A percentile compares a stretch with the other conserved stretches of the same genome.
These are phyloP conservation scores for Anguilla anguilla DNA, from an alignment of 2,797 vertebrate genomes.

Conservation along the genomic window DNA sequence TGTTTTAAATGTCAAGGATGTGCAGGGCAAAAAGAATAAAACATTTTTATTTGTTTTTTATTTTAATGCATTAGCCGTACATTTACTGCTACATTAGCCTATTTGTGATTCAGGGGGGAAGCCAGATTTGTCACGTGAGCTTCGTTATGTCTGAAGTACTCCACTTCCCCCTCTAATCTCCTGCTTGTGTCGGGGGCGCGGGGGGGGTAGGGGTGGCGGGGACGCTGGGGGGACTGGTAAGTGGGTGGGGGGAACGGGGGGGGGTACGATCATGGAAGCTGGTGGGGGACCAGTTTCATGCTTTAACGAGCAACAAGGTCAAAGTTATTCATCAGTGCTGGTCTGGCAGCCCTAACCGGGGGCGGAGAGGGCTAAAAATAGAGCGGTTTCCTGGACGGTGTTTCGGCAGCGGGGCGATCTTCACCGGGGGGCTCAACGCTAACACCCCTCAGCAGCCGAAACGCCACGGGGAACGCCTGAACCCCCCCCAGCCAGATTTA, in stretches of 20 bases:
- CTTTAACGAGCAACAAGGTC: slow-evolving; percentile 71
- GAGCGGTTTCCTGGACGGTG: slow-evolving; percentile 39
- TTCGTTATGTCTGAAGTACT: slow-evolving; percentile 59
- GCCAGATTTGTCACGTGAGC: slow-evolving; percentile 40
- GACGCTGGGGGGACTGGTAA: too few species aligned
- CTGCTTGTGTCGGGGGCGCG: slow-evolving; percentile 50
- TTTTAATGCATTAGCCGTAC: background rate
- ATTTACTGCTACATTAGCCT: slow-evolving; percentile 29
- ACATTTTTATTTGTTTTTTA: background rate
- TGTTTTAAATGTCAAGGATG: background rate
- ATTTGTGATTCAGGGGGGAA: slow-evolving; percentile 44
- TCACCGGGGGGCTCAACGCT: slow-evolving; percentile 27
- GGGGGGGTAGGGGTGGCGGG: background rate
- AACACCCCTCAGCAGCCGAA: background rate
- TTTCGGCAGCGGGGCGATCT: slow-evolving; percentile 41
- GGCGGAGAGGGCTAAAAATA: slow-evolving; percentile 60
- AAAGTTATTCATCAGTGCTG: slow-evolving; percentile 60
- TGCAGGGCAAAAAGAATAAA: background rate
- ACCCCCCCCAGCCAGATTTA: slow-evolving; percentile 9
- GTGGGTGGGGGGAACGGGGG: too few species aligned
- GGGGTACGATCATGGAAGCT: slow-evolving; percentile 46
- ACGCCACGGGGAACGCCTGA: slow-evolving; percentile 1
- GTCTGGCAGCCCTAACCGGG: slow-evolving; percentile 54
- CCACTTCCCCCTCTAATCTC: slow-evolving; percentile 58
- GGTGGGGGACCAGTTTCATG: slow-evolving; percentile 61